Evolutionary conservation across 2,113 vertebrate genomes (phyloP), one percentile per base, ranked within the genome.

Genomic region (Paratilapia polleni): DNA sequence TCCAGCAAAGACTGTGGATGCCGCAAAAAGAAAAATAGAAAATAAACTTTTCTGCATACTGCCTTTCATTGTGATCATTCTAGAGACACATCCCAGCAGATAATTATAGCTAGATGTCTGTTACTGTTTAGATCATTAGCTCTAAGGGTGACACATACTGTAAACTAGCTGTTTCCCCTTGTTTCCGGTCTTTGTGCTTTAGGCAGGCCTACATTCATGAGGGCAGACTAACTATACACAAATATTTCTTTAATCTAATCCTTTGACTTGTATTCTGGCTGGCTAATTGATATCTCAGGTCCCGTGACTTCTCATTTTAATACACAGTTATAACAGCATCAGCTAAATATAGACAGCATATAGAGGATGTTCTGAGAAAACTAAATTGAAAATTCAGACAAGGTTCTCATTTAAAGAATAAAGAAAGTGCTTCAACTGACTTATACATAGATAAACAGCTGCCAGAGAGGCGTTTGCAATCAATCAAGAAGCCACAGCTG

Each of bases 401-500:
- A 43, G 43, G 36, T 54, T 80, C 20, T 75, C 14, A 11, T 79
- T n/a, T 75, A 49, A 81, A 84, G 82, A 64, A 85, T 82, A 70
- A 82, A 78, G 63, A 84, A 85, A 87, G 87, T 63, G 63, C 63
- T 82, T 82, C 36, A 80, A 87, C 81, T 63, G 63, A 8, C 70
- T 85, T 84, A 88, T 82, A 54, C 28, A 26, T 31, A 85, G 88
- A 87, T 93, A 93, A 94, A 92, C 91, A 90, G 82, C 84, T 82
- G 80, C 68, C 88, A 75, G 61, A 86, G 86, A 93, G 83, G 92
- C 87, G 90, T 94, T 93, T 77, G 86, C 92, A 89, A 91, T 83
- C 86, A 92, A 93, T 95, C 78, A 88, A 92, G 89, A 92, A 87
- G 88, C 83, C 28, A 36, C 87, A 49, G 81, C 89, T 95, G 78